phyloP scores from a whole-genome alignment of 2,113 vertebrate species.

The Lepidothrix coronata region DNA sequence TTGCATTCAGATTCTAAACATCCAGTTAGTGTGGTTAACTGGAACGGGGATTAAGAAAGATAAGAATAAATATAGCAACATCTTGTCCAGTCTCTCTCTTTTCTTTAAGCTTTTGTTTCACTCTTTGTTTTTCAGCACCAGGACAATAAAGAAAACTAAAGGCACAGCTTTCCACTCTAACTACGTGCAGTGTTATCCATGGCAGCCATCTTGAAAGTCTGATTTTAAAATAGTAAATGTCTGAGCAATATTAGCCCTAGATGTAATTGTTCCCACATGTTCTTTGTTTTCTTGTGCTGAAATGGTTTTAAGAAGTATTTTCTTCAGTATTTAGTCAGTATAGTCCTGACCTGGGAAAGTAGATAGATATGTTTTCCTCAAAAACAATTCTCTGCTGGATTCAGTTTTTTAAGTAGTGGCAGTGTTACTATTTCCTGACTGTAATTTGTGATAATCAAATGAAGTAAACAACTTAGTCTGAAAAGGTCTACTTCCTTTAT shows the following conservation, averaged over 20 bases:
- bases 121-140: neutral
- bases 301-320: neutral
- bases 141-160: neutral
- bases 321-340: neutral
- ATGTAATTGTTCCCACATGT: neutral
- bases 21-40: neutral
- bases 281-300: neutral
- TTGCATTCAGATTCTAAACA: neutral
- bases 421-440: neutral
- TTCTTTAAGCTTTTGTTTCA: neutral
- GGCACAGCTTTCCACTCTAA: neutral
- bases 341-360: neutral
- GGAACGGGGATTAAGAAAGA: neutral
- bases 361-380: neutral
- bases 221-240: neutral
- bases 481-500: neutral
- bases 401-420: neutral
- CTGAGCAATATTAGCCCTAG: neutral
- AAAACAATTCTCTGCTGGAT: neutral
- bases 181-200: neutral
- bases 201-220: neutral
- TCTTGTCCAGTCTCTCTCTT: neutral
- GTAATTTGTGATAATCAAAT: neutral
- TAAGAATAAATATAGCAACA: neutral
- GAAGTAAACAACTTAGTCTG: neutral